Base-by-base conservation (phyloP, 2,797 vertebrate genomes). In the Fratercula arctica region DNA sequence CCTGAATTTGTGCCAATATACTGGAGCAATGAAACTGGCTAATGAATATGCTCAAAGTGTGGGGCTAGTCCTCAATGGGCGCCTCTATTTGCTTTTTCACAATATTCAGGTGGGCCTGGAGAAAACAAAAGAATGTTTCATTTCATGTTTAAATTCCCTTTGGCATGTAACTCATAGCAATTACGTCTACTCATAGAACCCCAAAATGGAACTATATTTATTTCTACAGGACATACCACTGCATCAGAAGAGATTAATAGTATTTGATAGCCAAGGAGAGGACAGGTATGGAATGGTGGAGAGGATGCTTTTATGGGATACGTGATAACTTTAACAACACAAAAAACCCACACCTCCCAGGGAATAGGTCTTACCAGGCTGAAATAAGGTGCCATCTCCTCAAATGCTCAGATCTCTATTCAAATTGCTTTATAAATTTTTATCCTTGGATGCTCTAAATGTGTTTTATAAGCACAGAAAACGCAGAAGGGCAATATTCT, bases 381-480 rank as follows among this genome's bases (percentile, higher is more conserved):
- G 73, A 94, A 94, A 95, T 74, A 94, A 89, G 73, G 57, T 45
- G 31, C 39, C 82, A 31, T 61, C 29, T 95, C 39, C 59, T 86
- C 68, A 11, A 18, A 14, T 68, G 61, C 77, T 86, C 59, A 83
- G 43, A 75, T 53, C 45, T 87, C 78, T 79, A 12, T 53, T 91
- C 85, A 75, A 88, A 89, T 79, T 67, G 50, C 21, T 74, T 92
- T 93, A 79, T 82, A 80, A 82, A 80, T 67, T 87, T 67, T 90
- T 93, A 93, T 67, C 24, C 35, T 89, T 78, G 35, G 48, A 94
- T 84, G 56, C 45, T 87, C 73, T 87, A 89, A 94, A 89, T 69
- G 21, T n/a, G 26, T 69, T 96, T 94, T 83, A 78, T 56, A 87
- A 76, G 43, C 77, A 76, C 35, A 56, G 51, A 94, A 85, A 93